Evolutionary conservation across 2,113 vertebrate genomes (phyloP).

Genomic region (Oceanodroma tethys): DNA sequence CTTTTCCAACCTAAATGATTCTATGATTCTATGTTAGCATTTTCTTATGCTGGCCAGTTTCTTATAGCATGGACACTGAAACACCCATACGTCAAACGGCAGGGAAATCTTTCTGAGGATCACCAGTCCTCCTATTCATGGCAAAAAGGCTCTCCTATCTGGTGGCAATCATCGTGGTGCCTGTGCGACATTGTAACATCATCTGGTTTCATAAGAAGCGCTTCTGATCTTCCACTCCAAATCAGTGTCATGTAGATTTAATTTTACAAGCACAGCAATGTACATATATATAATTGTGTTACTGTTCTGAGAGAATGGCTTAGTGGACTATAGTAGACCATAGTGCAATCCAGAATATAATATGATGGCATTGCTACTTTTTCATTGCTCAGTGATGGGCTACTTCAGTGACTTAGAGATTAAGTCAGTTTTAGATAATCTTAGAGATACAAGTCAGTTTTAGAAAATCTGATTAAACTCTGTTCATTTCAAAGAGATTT

Average conservation of each 20-base stretch:
- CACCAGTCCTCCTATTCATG: background rate
- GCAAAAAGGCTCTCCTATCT: background rate
- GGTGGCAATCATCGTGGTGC: background rate
- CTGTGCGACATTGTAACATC: background rate
- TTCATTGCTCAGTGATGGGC: background rate
- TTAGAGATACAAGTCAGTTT: background rate
- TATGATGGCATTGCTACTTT: background rate
- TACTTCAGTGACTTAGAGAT: background rate
- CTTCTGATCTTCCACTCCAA: background rate
- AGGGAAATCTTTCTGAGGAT: background rate
- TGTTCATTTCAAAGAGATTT: background rate
- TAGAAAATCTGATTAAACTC: background rate
- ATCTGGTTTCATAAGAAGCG: rapidly evolving
- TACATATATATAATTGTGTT: background rate
- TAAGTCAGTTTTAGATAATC: background rate
- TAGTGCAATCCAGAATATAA: background rate
- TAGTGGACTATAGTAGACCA: background rate
- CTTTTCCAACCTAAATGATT: background rate
- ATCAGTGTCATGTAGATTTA: background rate
- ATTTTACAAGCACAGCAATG: background rate
- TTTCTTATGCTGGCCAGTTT: background rate
- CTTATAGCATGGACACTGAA: background rate
- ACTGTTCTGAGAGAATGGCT: background rate
- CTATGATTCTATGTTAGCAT: background rate
- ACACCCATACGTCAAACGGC: rapidly evolving